phyloP scores from a whole-genome alignment of 2,797 vertebrate genomes.

The Telmatherina bonti region DNA sequence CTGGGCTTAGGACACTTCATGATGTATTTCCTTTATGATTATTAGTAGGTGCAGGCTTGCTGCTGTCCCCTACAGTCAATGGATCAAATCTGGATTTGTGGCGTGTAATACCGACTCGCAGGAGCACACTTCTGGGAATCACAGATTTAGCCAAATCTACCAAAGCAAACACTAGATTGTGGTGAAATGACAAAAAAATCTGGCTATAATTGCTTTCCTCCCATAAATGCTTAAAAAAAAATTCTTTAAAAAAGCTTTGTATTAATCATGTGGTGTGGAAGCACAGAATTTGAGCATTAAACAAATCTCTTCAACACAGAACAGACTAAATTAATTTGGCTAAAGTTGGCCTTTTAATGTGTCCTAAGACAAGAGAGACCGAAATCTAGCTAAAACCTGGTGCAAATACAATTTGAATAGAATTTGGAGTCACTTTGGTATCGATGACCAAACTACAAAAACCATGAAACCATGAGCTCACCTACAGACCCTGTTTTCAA shows the following conservation, averaged over 20 bases:
- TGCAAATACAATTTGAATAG: slow-evolving; percentile 1
- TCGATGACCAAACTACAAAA: slow-evolving; percentile 6
- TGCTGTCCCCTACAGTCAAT: slow-evolving; percentile 1
- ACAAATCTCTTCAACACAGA: neutral
- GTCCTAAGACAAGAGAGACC: neutral
- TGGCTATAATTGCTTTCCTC: too few relatives aligned
- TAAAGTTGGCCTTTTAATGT: neutral
- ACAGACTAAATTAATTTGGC: neutral
- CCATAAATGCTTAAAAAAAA: neutral
- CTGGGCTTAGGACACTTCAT: neutral
- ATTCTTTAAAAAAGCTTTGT: neutral
- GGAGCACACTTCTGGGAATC: neutral
- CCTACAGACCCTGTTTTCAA: slow-evolving; percentile 1
- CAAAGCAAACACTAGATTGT: neutral
- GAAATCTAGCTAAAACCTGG: neutral
- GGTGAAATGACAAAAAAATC: neutral
- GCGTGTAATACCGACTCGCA: neutral
- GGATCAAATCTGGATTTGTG: neutral
- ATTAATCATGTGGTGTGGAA: neutral
- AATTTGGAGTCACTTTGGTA: neutral
- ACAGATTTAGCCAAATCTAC: neutral
- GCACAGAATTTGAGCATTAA: neutral
- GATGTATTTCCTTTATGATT: slow-evolving; percentile 1
- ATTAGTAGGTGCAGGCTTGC: neutral
- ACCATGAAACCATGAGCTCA: slow-evolving; percentile 7